Evolutionary conservation across 1,140 invertebrate genomes (phyloP).

Genomic region (Zaprionus lachaisei): DNA sequence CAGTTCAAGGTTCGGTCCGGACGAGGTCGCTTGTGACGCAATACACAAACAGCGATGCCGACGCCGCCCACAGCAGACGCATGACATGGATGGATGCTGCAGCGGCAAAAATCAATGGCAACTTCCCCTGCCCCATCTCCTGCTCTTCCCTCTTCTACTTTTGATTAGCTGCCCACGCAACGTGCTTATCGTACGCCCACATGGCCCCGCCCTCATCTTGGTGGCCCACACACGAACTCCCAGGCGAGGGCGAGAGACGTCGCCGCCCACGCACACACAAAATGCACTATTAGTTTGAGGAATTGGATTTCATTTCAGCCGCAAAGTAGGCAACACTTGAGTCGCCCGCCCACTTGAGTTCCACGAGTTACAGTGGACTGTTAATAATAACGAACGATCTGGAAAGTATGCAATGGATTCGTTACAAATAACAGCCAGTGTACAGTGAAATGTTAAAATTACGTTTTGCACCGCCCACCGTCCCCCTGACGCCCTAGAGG

Average conservation of each 20-base stretch:
- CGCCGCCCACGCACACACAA: conserved; percentile 17
- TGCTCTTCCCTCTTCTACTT: not conserved
- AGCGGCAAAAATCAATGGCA: conserved; percentile 44
- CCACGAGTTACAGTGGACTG: conserved; percentile 42
- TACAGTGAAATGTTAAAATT: too few species aligned
- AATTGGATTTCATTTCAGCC: conserved; percentile 25
- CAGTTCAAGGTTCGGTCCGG: conserved; percentile 43
- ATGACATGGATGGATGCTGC: conserved; percentile 11
- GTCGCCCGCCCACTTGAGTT: not conserved
- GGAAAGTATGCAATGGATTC: conserved; percentile 12
- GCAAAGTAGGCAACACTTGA: conserved; percentile 40
- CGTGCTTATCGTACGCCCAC: not conserved
- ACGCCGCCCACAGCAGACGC: conserved; percentile 4
- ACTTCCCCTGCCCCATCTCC: not conserved
- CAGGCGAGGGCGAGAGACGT: conserved; percentile 2
- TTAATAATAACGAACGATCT: conserved; percentile 21
- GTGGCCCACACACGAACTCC: conserved; percentile 38
- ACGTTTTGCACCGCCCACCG: too few species aligned
- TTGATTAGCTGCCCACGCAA: conserved; percentile 29
- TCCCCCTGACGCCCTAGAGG: too few species aligned
- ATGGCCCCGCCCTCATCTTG: conserved; percentile 2
- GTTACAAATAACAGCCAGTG: too few species aligned
- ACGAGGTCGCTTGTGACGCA: conserved; percentile 51
- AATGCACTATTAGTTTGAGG: conserved; percentile 27
- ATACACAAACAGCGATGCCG: conserved; percentile 23